Conservation (phyloP, 1,140 invertebrate species). For the Penaeus chinensis region DNA sequence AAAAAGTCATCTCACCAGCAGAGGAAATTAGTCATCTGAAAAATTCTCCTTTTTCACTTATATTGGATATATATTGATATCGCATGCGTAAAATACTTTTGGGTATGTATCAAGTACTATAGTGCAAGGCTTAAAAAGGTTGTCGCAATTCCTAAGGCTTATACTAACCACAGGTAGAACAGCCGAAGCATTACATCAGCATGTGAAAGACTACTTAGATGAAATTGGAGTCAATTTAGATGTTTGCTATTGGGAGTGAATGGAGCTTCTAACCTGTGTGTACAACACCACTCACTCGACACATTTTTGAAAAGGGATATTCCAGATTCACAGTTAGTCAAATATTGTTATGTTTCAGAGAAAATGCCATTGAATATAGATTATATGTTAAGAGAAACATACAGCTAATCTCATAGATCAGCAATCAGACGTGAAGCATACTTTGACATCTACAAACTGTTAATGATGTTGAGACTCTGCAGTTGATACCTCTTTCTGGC, state of each 20-base stretch:
- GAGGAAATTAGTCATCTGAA: conserved; percentile 29
- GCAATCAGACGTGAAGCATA: conserved; percentile 35
- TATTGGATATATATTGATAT: conserved; percentile 28
- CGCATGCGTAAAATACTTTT: conserved; percentile 29
- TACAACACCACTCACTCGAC: conserved; percentile 22
- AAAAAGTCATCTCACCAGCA: conserved; percentile 40
- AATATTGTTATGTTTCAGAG: conserved; percentile 29
- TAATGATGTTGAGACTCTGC: conserved; percentile 31
- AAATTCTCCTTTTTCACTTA: conserved; percentile 16
- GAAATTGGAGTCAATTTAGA: conserved; percentile 41
- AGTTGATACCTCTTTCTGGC: conserved; percentile 35
- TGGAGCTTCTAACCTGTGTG: conserved; percentile 43
- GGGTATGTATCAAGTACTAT: too few species aligned
- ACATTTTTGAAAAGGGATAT: conserved; percentile 32
- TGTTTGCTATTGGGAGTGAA: conserved; percentile 13
- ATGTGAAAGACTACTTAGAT: conserved; percentile 27
- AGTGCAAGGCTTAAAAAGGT: conserved; percentile 37
- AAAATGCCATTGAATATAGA: conserved; percentile 35
- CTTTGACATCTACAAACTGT: conserved; percentile 38
- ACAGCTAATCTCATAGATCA: conserved; percentile 36
- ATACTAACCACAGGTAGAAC: conserved; percentile 30
- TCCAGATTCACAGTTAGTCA: conserved; percentile 8
- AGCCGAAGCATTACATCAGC: conserved; percentile 27
- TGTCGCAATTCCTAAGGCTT: conserved; percentile 32
- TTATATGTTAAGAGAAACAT: conserved; percentile 29